Conservation (phyloP, 2,888 invertebrate genomes). For the Cheilosia vulpina region DNA sequence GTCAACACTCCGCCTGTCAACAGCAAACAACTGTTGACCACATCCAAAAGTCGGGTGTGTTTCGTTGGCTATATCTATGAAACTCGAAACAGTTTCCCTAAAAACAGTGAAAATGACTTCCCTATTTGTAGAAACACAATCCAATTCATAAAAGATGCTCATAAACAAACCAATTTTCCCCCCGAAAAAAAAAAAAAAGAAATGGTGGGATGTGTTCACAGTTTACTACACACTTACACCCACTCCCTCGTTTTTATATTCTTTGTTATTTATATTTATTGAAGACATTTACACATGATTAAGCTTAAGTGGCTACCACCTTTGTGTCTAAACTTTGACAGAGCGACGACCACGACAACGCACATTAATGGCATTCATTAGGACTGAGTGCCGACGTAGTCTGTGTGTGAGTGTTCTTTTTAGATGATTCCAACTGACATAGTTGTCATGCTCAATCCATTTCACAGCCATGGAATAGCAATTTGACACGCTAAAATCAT, state of each 20-base stretch:
- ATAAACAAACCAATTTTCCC: slow-evolving; percentile 32
- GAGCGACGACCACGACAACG: slow-evolving; percentile 48
- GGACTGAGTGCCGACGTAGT: slow-evolving; percentile 1
- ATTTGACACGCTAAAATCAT: slow-evolving; percentile 75
- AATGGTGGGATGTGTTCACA: slow-evolving; percentile 66
- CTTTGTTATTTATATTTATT: slow-evolving; percentile 74
- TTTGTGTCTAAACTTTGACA: slow-evolving; percentile 73
- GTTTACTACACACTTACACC: slow-evolving; percentile 62
- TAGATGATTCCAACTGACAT: slow-evolving; percentile 65
- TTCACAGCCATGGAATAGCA: slow-evolving; percentile 59
- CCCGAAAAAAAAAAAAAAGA: slow-evolving; percentile 15
- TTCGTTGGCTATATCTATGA: not conserved
- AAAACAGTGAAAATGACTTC: slow-evolving; percentile 13
- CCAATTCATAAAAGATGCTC: slow-evolving; percentile 29
- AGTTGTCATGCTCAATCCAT: slow-evolving; percentile 69
- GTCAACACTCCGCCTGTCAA: not conserved
- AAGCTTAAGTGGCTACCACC: slow-evolving; percentile 75
- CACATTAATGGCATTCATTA: slow-evolving; percentile 69
- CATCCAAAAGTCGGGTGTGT: slow-evolving; percentile 26
- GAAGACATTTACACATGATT: slow-evolving; percentile 75
- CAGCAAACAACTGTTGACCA: not conserved
- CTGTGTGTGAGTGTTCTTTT: slow-evolving; percentile 28
- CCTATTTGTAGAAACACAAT: slow-evolving; percentile 14
- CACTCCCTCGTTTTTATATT: slow-evolving; percentile 54
- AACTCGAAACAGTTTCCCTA: slow-evolving; percentile 36